Evolutionary conservation across 2,113 vertebrate species (phyloP), one percentile per base, ranked within the genome.

Genomic region (Zootoca vivipara): DNA sequence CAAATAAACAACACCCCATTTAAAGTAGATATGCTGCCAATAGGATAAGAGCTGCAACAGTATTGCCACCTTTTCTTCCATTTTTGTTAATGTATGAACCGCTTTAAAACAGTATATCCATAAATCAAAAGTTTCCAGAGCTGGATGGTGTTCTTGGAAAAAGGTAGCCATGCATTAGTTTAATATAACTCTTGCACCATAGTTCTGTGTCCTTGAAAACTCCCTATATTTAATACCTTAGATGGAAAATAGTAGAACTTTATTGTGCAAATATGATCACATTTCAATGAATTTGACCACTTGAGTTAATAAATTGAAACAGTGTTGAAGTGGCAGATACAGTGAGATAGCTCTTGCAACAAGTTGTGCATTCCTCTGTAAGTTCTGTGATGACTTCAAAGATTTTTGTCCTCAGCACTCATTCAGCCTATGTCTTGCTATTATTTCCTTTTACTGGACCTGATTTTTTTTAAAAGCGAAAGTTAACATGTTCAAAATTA

Each of bases 31-130:
- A 40, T 77, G 33, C 40, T 88, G 72, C 73, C 80, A 83, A 75
- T 67, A 77, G 33, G 24, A 22, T 91, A 82, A 46, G 85, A 86
- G 70, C 24, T 93, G 83, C 92, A 95, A 82, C 85, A 0, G 86
- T 84, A 93, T 83, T 93, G 92, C 88, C 91, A 89, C 89, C 38
- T 83, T 64, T 77, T 28, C 40, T 75, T 88, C n/a, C 30, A 46
- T 67, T 83, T 88, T 77, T n/a, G 52, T 58, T 65, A 88, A 35
- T 77, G 35, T 52, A 35, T 82, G 33, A 67, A 75, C 13, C 46
- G 72, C 77, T 83, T 88, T 77, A 46, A 83, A 83, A n/a, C 72
- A 88, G 3, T 52, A 18, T 81, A n/a, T 64, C 28, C 38, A 64
- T 79, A 82, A 81, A 74, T 74, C 24, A 64, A 82, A 82, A 33